Evolutionary conservation across 1,140 invertebrate species (phyloP).

Genomic region (Ceratosolen solmsi): DNA sequence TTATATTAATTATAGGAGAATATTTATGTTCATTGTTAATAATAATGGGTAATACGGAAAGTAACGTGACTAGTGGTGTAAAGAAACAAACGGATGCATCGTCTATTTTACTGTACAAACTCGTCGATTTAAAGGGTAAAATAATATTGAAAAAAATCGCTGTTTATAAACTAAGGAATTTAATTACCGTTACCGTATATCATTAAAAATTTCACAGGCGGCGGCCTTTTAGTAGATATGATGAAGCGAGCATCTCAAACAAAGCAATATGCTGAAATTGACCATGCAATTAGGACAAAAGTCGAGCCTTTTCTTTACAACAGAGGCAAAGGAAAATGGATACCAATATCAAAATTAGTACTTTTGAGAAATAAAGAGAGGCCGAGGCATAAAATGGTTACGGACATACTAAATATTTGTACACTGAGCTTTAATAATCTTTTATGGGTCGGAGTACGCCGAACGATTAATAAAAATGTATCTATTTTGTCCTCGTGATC

Average conservation of each 20-base stretch:
- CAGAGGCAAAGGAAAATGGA: slow-evolving; percentile 89
- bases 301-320: slow-evolving; percentile 95
- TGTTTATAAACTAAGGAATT: not conserved
- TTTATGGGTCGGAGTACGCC: too few relatives aligned
- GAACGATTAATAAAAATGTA: too few relatives aligned
- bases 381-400: slow-evolving; percentile 83
- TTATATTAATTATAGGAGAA: too few relatives aligned
- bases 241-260: slow-evolving; percentile 93
- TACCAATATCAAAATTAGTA: slow-evolving; percentile 91
- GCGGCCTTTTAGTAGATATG: slow-evolving; percentile 92
- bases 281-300: slow-evolving; percentile 91
- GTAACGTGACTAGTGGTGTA: slow-evolving; percentile 91
- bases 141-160: not conserved
- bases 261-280: slow-evolving; percentile 90
- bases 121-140: slow-evolving; percentile 89
- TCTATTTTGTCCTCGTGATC: too few relatives aligned
- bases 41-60: slow-evolving; percentile 92
- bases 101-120: slow-evolving; percentile 85
- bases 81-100: slow-evolving; percentile 92
- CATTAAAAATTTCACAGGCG: slow-evolving; percentile 75
- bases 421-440: too few relatives aligned
- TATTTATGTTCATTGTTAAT: slow-evolving; percentile 15
- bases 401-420: too few relatives aligned
- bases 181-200: not conserved
- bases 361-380: slow-evolving; percentile 90